Evolutionary conservation across 2,888 invertebrate species (phyloP).

Genomic region (Pachliopta kotzebuea): DNA sequence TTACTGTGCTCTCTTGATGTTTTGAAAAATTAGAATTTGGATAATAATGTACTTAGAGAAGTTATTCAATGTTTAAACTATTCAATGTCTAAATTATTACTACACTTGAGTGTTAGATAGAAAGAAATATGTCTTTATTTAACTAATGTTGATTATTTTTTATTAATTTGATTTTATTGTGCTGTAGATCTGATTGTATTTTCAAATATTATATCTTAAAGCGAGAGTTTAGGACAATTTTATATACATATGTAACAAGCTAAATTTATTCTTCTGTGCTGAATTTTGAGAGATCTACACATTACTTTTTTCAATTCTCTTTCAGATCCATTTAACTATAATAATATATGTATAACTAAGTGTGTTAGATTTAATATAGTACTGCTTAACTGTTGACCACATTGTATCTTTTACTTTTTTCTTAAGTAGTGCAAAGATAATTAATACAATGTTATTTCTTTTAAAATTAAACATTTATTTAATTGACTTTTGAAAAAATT

Average conservation of each 20-base stretch:
- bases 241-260: conserved; percentile 16
- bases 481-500: too few relatives aligned
- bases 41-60: conserved; percentile 46
- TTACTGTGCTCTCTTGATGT: conserved; percentile 22
- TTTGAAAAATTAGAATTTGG: conserved; percentile 26
- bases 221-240: conserved; percentile 15
- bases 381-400: conserved; percentile 61
- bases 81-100: conserved; percentile 38
- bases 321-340: conserved; percentile 67
- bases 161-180: conserved; percentile 48
- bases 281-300: conserved; percentile 12
- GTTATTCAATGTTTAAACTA: conserved; percentile 41
- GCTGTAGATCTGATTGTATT: conserved; percentile 70
- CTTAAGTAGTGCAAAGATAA: background rate
- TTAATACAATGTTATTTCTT: background rate
- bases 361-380: conserved; percentile 52
- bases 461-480: background rate
- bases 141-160: conserved; percentile 36
- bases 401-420: conserved; percentile 28
- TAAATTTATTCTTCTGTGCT: conserved; percentile 17
- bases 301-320: conserved; percentile 65
- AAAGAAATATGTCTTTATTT: conserved; percentile 14
- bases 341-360: conserved; percentile 45
- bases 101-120: conserved; percentile 27
- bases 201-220: conserved; percentile 47